Conservation (phyloP, 2,888 invertebrate species). For the Drosophila formosana region DNA sequence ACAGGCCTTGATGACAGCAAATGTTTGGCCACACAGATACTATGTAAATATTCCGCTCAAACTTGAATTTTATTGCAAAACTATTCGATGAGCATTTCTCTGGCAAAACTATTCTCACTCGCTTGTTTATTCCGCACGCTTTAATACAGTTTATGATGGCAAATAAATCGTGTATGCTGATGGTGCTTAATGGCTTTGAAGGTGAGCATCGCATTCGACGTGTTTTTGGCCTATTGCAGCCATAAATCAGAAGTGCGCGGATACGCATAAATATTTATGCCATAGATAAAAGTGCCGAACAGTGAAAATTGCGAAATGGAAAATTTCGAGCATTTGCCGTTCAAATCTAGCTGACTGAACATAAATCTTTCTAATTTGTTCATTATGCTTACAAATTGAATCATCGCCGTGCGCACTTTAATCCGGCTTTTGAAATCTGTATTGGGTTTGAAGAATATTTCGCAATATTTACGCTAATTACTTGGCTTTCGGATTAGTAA, state of each 20-base stretch:
- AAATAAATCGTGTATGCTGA: slow-evolving; percentile 1
- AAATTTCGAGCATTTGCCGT: slow-evolving; percentile 1
- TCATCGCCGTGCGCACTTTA: slow-evolving; percentile 36
- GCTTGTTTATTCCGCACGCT: neutral
- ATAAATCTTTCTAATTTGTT: slow-evolving; percentile 56
- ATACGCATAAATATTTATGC: slow-evolving; percentile 24
- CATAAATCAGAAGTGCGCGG: slow-evolving; percentile 22
- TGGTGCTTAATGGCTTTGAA: slow-evolving; percentile 14
- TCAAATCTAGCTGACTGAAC: slow-evolving; percentile 6
- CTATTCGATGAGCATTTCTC: neutral
- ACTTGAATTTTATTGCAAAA: neutral
- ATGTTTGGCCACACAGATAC: neutral
- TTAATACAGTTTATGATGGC: slow-evolving; percentile 2
- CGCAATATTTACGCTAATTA: slow-evolving; percentile 49
- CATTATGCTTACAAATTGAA: slow-evolving; percentile 55
- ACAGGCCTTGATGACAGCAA: neutral
- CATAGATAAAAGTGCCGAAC: slow-evolving; percentile 13
- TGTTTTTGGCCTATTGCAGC: slow-evolving; percentile 3
- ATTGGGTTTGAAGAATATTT: neutral
- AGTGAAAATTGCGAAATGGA: slow-evolving; percentile 5
- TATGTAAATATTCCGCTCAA: neutral
- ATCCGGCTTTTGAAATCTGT: slow-evolving; percentile 3
- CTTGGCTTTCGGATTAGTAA: slow-evolving; percentile 60
- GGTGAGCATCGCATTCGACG: slow-evolving; percentile 8
- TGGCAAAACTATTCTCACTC: neutral